Evolutionary conservation across 2,888 invertebrate genomes (phyloP), one percentile per base, ranked within the genome.

Genomic region (Sycophila texana): DNA sequence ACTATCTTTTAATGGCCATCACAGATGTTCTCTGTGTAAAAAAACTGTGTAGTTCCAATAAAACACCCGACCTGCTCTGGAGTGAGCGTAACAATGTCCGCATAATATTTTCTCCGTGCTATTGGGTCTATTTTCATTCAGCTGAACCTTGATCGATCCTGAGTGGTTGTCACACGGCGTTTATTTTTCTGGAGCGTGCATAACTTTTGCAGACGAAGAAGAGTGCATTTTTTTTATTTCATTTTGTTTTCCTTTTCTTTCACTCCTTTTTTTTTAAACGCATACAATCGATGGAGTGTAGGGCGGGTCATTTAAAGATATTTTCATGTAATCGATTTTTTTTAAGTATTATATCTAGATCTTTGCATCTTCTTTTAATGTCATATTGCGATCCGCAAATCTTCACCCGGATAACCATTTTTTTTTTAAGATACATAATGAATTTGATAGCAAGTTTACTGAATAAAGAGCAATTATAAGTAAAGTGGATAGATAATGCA

Each of bases 91-190:
- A 39, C 0, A 60, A n/a, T 60, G 53, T 10, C 30, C 20, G 53
- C 51, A 73, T 77, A 65, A 65, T 72, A 47, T 67, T 77, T 73
- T 77, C 77, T 78, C 58, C 66, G 61, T 68, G 57, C 16, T 68
- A 51, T 55, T 55, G 55, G 39, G 26, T 20, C 16, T 49, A 58
- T 22, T 53, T 72, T 14, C 14, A 20, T 10, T 22, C 13, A 22
- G 22, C 16, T 71, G 16, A 49, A 60, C 49, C 26, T 49, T 12
- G 71, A 51, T 72, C 18, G 22, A 26, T 49, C 18, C 47, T 47
- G 10, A 47, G 47, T 63, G 13, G 47, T 47, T 47, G 47, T 18
- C 63, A 47, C 18, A 47, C 47, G 26, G 30, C 66, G 22, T 67
- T 74, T 65, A 67, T 67, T 67, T 12, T 12, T 22, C 12, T 39